These are phyloP conservation scores for Chymomyza amoena DNA, from an alignment of 2,888 invertebrate genomes.

Conservation along the genomic window DNA sequence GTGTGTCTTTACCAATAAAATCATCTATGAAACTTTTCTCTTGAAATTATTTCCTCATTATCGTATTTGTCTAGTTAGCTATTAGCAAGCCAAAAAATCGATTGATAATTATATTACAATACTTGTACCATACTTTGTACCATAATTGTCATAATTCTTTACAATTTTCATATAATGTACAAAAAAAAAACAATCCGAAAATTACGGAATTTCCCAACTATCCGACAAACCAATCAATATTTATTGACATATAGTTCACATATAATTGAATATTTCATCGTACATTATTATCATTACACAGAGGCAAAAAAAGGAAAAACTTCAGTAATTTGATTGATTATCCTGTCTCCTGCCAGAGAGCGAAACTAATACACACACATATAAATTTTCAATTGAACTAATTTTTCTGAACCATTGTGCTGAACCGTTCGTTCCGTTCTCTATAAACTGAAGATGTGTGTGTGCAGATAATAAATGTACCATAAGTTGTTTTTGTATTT, in stretches of 20 bases:
- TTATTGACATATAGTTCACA: background rate
- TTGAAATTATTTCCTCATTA: too few relatives aligned
- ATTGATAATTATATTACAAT: background rate
- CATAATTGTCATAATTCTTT: too few relatives aligned
- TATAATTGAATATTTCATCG: background rate
- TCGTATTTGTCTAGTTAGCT: too few relatives aligned
- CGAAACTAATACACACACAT: background rate
- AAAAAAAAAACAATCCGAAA: background rate
- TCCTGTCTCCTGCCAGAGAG: background rate
- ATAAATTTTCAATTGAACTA: background rate
- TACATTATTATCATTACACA: background rate
- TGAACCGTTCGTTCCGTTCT: background rate
- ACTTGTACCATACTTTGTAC: background rate
- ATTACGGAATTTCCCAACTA: background rate
- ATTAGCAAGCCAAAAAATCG: too few relatives aligned
- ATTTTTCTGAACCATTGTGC: background rate
- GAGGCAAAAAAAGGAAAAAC: background rate
- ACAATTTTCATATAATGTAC: background rate
- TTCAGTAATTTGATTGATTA: background rate
- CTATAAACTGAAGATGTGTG: slow-evolving; percentile 11
- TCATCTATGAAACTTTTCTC: too few relatives aligned
- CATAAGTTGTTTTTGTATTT: slow-evolving; percentile 24
- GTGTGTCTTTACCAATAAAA: too few relatives aligned
- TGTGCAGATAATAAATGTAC: slow-evolving; percentile 44
- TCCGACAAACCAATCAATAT: background rate